Evolutionary conservation across 2,888 invertebrate genomes (phyloP).

Genomic region (Drosophila affinis): DNA sequence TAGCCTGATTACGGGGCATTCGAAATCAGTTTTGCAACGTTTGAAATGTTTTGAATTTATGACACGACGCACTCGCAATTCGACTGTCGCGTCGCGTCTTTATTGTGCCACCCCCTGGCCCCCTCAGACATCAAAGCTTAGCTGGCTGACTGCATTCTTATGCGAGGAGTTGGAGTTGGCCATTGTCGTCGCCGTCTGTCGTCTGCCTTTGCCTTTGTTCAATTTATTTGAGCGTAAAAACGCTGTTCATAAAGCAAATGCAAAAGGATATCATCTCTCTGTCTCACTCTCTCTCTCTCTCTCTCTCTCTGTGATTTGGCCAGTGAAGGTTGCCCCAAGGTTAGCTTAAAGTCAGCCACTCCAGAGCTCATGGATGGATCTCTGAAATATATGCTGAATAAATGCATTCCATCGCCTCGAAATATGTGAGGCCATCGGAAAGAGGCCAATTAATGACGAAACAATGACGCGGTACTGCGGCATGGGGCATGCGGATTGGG

Average conservation of each 20-base stretch:
- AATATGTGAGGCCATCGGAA: slow-evolving; percentile 51
- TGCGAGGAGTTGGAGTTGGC: slow-evolving; percentile 31
- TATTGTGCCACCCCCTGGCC: slow-evolving; percentile 40
- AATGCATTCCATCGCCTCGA: slow-evolving; percentile 15
- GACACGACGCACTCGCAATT: slow-evolving; percentile 28
- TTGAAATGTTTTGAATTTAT: slow-evolving; percentile 75
- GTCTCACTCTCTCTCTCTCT: too few relatives aligned
- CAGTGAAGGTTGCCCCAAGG: slow-evolving; percentile 67
- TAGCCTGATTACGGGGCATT: slow-evolving; percentile 56
- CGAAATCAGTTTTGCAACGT: slow-evolving; percentile 63
- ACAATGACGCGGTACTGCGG: slow-evolving; percentile 29
- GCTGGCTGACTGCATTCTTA: slow-evolving; percentile 37
- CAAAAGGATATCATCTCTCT: slow-evolving; percentile 54
- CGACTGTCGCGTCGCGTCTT: slow-evolving; percentile 65
- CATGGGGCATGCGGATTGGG: background rate
- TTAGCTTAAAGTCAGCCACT: slow-evolving; percentile 57
- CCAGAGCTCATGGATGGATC: background rate
- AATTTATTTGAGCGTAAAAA: slow-evolving; percentile 63
- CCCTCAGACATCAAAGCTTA: background rate
- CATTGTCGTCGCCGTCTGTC: slow-evolving; percentile 25
- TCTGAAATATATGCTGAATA: slow-evolving; percentile 13
- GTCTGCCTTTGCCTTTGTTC: slow-evolving; percentile 56
- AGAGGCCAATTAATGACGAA: slow-evolving; percentile 73
- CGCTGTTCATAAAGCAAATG: slow-evolving; percentile 63
- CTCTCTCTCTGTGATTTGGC: slow-evolving; percentile 26